Percentiles rank a stretch among this genome's conserved stretches.
Evolutionary conservation across 2,888 invertebrate genomes (phyloP).

Genomic region (Agrochola litura): DNA sequence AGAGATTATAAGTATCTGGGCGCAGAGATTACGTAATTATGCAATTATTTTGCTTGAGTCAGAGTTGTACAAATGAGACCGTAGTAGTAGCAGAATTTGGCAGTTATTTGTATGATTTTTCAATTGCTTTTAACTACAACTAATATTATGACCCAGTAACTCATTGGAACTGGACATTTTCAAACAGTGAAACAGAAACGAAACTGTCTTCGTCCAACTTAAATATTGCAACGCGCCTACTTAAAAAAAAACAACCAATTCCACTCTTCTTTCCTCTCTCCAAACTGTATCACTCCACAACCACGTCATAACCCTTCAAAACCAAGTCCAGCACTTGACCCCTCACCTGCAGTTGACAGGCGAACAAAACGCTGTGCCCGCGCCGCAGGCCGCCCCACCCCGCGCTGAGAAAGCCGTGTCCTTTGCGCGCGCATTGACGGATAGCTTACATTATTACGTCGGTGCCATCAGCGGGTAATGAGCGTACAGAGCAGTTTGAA

Average conservation of each 20-base stretch:
- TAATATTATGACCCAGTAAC: background rate
- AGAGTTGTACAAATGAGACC: background rate
- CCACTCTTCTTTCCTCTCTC: background rate
- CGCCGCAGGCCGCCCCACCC: conserved; percentile 59
- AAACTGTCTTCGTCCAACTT: background rate
- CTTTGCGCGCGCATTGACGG: conserved; percentile 83
- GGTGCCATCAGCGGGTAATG: conserved; percentile 82
- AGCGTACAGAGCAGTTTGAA: conserved; percentile 69
- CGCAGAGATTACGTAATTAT: conserved; percentile 5
- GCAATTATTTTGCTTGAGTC: background rate
- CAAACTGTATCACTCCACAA: conserved; percentile 45
- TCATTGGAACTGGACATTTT: background rate
- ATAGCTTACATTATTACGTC: conserved; percentile 84
- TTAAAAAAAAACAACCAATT: background rate
- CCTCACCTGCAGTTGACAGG: conserved; percentile 73
- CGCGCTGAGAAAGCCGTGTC: conserved; percentile 85
- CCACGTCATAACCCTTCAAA: conserved; percentile 46
- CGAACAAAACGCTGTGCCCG: conserved; percentile 74
- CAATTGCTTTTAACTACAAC: background rate
- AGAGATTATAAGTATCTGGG: background rate
- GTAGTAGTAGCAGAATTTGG: background rate
- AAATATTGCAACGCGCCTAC: background rate
- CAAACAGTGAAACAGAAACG: background rate
- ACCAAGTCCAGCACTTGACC: conserved; percentile 64
- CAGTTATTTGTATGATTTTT: background rate